Conservation (phyloP, 2,888 invertebrate species). For the Gonocerus acuteangulatus region DNA sequence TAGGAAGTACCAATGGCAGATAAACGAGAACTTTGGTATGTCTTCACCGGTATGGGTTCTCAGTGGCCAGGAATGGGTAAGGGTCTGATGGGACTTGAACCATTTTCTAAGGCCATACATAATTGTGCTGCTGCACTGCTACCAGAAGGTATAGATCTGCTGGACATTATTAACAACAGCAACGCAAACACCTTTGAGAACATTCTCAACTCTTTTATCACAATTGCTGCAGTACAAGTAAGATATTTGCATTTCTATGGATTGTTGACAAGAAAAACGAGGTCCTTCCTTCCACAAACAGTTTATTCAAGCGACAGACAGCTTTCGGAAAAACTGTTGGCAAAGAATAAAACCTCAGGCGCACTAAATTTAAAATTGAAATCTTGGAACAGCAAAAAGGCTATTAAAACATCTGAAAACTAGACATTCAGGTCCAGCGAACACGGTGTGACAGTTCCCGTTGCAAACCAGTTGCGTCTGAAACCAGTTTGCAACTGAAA, state of each 20-base stretch:
- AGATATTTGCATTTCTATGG: neutral
- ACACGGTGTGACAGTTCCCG: too few species aligned
- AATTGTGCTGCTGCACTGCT: conserved; percentile 64
- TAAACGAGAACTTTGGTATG: conserved; percentile 80
- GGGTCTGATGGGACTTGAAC: conserved; percentile 71
- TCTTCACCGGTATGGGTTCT: conserved; percentile 97
- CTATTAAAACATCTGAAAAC: too few species aligned
- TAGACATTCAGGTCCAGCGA: too few species aligned
- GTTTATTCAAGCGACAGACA: too few species aligned
- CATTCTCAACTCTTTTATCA: conserved; percentile 82
- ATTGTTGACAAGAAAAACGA: neutral
- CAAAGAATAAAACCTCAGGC: too few species aligned
- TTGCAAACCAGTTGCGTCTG: too few species aligned
- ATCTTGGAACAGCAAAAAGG: too few species aligned
- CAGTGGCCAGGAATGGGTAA: conserved; percentile 97
- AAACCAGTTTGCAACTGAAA: too few species aligned
- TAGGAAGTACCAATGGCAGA: conserved; percentile 44
- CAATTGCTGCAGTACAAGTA: conserved; percentile 87
- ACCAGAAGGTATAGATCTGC: conserved; percentile 74
- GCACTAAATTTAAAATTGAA: too few species aligned
- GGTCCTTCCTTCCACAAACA: neutral
- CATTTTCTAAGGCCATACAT: conserved; percentile 68
- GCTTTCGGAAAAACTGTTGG: too few species aligned
- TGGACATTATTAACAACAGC: conserved; percentile 66
- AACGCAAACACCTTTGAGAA: conserved; percentile 73